These are phyloP conservation scores for Apamea sordens DNA, from an alignment of 2,888 invertebrate species.

Conservation along the genomic window DNA sequence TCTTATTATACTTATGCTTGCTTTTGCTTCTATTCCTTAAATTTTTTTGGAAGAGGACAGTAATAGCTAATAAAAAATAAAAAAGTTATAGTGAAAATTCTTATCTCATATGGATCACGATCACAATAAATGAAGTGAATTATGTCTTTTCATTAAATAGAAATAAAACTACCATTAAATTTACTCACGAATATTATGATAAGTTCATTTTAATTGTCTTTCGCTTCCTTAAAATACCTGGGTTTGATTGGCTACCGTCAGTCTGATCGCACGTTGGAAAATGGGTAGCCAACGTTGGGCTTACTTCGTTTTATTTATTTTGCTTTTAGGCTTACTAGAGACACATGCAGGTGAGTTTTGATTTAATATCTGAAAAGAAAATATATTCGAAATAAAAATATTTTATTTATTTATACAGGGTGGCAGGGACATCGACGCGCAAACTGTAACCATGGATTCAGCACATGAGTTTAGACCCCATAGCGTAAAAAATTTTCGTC, in stretches of 20 bases:
- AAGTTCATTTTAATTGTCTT: slow-evolving; percentile 57
- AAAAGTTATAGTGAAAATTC: background rate
- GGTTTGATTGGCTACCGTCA: background rate
- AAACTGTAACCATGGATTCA: no score
- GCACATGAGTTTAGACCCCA: no score
- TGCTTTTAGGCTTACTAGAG: slow-evolving; percentile 57
- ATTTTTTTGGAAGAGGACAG: no score
- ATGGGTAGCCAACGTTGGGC: slow-evolving; percentile 57
- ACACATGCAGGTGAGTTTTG: slow-evolving; percentile 26
- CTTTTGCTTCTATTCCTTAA: no score
- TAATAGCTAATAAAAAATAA: no score
- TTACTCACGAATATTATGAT: slow-evolving; percentile 59
- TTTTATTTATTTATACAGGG: no score
- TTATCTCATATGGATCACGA: slow-evolving; percentile 52
- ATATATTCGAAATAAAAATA: background rate
- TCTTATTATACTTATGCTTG: no score
- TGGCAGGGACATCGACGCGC: no score
- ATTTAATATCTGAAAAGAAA: background rate
- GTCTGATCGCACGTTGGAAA: slow-evolving; percentile 44
- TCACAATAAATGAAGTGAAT: slow-evolving; percentile 19
- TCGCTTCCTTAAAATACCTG: slow-evolving; percentile 59
- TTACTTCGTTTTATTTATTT: slow-evolving; percentile 57
- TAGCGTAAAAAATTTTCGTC: no score
- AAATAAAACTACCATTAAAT: slow-evolving; percentile 32
- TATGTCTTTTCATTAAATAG: slow-evolving; percentile 3